These are phyloP conservation scores for Synodontis membranacea DNA, from an alignment of 2,113 vertebrate species.

Conservation along the genomic window DNA sequence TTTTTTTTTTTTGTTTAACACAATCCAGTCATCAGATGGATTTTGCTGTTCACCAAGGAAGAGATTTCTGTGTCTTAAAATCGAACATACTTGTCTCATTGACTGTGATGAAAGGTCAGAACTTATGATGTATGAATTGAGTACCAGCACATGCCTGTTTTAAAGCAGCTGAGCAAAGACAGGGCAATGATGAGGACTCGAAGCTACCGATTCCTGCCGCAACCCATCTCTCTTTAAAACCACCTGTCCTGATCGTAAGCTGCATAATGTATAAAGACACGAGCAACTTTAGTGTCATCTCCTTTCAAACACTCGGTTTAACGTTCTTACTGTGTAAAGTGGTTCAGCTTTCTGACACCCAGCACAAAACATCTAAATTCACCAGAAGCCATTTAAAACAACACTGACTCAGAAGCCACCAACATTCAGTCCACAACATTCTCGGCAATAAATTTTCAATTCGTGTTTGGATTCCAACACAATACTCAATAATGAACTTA, in stretches of 20 bases:
- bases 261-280: neutral
- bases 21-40: neutral
- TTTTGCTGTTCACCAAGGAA: neutral
- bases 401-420: slow-evolving; percentile 29
- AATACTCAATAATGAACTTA: slow-evolving; percentile 14
- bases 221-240: neutral
- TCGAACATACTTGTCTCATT: no score
- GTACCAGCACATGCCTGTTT: neutral
- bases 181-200: slow-evolving; percentile 18
- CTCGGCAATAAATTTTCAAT: slow-evolving; percentile 18
- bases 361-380: slow-evolving; percentile 23
- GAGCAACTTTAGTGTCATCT: neutral
- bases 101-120: neutral
- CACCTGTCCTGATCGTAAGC: neutral
- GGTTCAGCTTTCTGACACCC: slow-evolving; percentile 24
- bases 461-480: slow-evolving; percentile 42
- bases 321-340: neutral
- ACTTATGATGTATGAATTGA: neutral
- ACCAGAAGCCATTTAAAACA: slow-evolving; percentile 26
- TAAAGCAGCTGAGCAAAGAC: slow-evolving; percentile 10
- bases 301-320: neutral
- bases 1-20: neutral
- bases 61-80: neutral
- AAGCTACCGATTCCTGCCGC: neutral
- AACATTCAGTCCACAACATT: slow-evolving; percentile 19